Conservation (phyloP, 2,888 invertebrate species). For the Nudaria mundana region DNA sequence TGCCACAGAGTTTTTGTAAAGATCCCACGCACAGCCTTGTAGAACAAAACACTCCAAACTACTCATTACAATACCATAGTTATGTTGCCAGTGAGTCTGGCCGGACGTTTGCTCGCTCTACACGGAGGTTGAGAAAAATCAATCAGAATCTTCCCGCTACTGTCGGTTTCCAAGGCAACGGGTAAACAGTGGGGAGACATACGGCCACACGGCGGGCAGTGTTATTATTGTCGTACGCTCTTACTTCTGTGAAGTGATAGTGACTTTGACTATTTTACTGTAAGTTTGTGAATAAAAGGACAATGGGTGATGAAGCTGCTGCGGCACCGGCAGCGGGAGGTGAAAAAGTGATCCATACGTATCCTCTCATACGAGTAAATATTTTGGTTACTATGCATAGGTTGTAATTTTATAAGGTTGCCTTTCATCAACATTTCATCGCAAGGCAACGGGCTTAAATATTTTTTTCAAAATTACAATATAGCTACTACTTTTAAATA, state of each 20-base stretch:
- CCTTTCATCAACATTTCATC: too few relatives aligned
- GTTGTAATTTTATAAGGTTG: too few relatives aligned
- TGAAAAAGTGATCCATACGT: slow-evolving; percentile 88
- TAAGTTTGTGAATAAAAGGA: slow-evolving; percentile 23
- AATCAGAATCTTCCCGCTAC: slow-evolving; percentile 70
- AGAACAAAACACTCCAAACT: slow-evolving; percentile 7
- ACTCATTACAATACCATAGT: slow-evolving; percentile 23
- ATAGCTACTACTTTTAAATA: too few relatives aligned
- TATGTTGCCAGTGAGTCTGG: slow-evolving; percentile 28
- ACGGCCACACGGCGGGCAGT: slow-evolving; percentile 41
- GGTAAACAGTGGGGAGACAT: slow-evolving; percentile 72
- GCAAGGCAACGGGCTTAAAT: too few relatives aligned
- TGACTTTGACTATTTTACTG: slow-evolving; percentile 4
- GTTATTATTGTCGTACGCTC: too few relatives aligned
- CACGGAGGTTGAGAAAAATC: slow-evolving; percentile 52
- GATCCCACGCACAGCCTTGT: slow-evolving; percentile 37
- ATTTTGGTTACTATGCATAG: background rate
- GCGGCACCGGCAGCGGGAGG: slow-evolving; percentile 60
- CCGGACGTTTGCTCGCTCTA: slow-evolving; percentile 36
- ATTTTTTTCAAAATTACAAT: too few relatives aligned
- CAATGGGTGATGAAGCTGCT: slow-evolving; percentile 66
- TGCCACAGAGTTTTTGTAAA: too few relatives aligned
- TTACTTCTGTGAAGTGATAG: slow-evolving; percentile 21
- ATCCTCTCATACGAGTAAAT: slow-evolving; percentile 90
- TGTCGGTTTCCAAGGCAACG: slow-evolving; percentile 74